Base-by-base conservation (phyloP, 1,140 invertebrate species). In the Drosophila yakuba region DNA sequence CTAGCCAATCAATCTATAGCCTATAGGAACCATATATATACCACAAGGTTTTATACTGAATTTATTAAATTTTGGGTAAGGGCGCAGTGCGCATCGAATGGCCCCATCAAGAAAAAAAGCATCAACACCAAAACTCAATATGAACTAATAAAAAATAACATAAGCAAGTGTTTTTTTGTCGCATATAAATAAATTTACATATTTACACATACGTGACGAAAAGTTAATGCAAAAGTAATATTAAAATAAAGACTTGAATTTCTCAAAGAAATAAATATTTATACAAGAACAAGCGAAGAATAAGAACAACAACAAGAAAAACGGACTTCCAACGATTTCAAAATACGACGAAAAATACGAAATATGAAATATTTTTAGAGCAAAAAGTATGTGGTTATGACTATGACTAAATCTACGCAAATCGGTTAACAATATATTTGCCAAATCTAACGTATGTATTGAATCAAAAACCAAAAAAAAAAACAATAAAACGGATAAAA, bases 311-410 rank as follows among this genome's bases (percentile, higher is more conserved):
- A 63, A 17, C 17, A 17, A 51, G 45, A 66, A 64, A 68, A 90
- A 90, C 78, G 78, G 78, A 90, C 86, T 90, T 90, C 85, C 85
- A 90, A 90, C 85, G 85, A 90, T 86, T 90, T 90, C 80, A 79
- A 81, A 74, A 55, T 76, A 86, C 85, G 86, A 90, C 86, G 85
- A 32, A 32, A 32, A 32, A 32, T 32, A 32, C 32, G 32, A 32
- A 32, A 8, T 32, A 32, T 7, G 32, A 90, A 90, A 69, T 79
- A 90, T 84, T 83, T 78, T 69, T 77, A 82, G 12, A 71, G 15
- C 67, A 48, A 48, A 69, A 66, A 45, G 39, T 35, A 78, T 25
- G 59, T 20, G 20, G 20, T 20, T 20, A 20, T 20, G 20, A 20
- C 44, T 57, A 32, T 32, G 32, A 76, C 75, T 47, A 39, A 57